Evolutionary conservation across 2,797 vertebrate species (phyloP).

Genomic region (Leuciscus waleckii): DNA sequence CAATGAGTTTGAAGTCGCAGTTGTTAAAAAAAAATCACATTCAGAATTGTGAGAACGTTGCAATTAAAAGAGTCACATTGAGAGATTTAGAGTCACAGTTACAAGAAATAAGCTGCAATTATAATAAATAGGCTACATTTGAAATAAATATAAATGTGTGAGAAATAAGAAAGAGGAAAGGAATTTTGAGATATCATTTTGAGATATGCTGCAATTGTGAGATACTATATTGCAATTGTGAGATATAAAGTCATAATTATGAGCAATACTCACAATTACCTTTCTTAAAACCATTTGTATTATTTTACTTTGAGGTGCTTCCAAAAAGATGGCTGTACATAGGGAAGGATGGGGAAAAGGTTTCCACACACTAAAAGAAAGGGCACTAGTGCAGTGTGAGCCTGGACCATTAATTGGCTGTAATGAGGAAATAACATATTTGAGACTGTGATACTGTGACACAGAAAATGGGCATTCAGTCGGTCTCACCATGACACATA

Average conservation of each 20-base stretch:
- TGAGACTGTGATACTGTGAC: slow-evolving; percentile 71
- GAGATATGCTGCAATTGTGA: neutral
- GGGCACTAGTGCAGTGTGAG: slow-evolving; percentile 25
- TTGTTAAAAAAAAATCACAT: too few species aligned
- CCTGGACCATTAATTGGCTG: slow-evolving; percentile 59
- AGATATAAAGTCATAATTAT: neutral
- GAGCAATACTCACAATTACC: neutral
- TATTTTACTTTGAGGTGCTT: neutral
- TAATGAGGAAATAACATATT: slow-evolving; percentile 81
- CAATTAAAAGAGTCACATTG: neutral
- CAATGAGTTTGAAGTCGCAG: too few species aligned
- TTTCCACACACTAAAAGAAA: slow-evolving; percentile 63
- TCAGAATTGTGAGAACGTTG: neutral
- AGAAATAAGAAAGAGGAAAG: neutral
- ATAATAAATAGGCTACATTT: neutral
- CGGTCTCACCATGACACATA: slow-evolving; percentile 33
- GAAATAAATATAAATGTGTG: neutral
- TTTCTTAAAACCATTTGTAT: neutral
- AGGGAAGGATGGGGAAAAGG: slow-evolving; percentile 17
- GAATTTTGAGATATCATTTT: neutral
- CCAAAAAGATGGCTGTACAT: neutral
- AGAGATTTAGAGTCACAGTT: neutral
- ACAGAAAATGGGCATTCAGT: slow-evolving; percentile 58
- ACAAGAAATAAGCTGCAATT: neutral
- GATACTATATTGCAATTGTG: too few species aligned